Percentiles rank a stretch among this genome's conserved stretches.
These are phyloP conservation scores for Drosophila hawaiiensis DNA, from an alignment of 2,888 invertebrate species.

Conservation along the genomic window DNA sequence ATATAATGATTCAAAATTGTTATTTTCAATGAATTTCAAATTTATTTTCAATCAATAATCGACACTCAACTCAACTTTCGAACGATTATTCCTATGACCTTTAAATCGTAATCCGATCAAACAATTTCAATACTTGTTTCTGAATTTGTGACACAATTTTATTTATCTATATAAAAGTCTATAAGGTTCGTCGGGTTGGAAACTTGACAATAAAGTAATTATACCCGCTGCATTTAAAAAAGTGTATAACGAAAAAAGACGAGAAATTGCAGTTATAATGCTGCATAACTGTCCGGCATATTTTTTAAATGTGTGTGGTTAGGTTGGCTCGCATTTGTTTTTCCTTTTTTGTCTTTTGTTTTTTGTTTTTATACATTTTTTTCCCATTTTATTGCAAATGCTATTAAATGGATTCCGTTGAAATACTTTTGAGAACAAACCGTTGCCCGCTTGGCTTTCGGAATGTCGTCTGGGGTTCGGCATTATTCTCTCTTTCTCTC, in stretches of 20 bases:
- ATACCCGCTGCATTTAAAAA: not conserved
- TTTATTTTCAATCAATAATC: not conserved
- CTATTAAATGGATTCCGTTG: conserved; percentile 72
- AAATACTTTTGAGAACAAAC: conserved; percentile 65
- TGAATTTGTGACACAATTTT: not conserved
- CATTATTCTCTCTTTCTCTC: conserved; percentile 1
- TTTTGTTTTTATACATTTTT: conserved; percentile 8
- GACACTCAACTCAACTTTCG: not conserved
- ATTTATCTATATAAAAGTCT: not conserved
- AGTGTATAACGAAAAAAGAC: not conserved
- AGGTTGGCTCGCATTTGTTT: conserved; percentile 7
- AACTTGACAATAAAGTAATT: not conserved
- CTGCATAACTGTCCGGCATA: conserved; percentile 34
- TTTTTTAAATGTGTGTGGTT: conserved; percentile 23
- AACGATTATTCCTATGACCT: not conserved
- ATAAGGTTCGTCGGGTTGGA: not conserved
- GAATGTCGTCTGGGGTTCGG: conserved; percentile 56
- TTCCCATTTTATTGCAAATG: conserved; percentile 61
- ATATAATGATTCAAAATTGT: not conserved
- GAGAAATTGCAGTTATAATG: conserved; percentile 64
- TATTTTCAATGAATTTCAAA: not conserved
- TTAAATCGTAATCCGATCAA: not conserved
- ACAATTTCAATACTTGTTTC: not conserved
- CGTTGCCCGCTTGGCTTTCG: conserved; percentile 45
- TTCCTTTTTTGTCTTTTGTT: conserved; percentile 11